These are phyloP conservation scores for Callyntrura sp. DNA, from an alignment of 2,888 invertebrate species.

Conservation along the genomic window DNA sequence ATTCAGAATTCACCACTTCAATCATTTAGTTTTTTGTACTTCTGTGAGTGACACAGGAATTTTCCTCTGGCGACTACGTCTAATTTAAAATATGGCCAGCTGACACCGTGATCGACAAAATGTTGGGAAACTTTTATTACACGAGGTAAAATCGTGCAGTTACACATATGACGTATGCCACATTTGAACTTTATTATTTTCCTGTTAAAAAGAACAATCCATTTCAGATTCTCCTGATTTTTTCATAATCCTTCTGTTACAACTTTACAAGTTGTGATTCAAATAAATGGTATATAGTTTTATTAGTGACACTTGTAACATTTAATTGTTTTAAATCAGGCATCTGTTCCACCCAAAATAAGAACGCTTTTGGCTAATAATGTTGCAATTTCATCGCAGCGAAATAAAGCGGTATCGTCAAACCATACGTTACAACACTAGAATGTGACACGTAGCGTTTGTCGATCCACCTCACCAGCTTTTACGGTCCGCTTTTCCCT, in stretches of 20 bases:
- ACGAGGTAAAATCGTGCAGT: neutral
- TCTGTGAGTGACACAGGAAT: neutral
- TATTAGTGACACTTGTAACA: no score
- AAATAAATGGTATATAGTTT: no score
- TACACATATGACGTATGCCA: neutral
- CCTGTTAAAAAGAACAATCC: neutral
- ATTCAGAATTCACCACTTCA: neutral
- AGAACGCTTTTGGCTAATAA: no score
- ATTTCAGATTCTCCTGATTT: no score
- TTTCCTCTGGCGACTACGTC: neutral
- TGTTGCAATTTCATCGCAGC: no score
- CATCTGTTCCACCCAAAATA: no score
- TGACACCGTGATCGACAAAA: neutral
- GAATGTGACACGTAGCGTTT: no score
- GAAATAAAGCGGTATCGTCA: no score
- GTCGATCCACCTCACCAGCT: no score
- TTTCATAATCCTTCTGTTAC: neutral
- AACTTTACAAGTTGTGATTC: neutral
- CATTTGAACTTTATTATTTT: neutral
- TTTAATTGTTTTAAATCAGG: no score
- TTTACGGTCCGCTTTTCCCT: no score
- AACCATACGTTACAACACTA: no score
- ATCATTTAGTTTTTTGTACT: neutral
- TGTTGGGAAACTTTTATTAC: neutral
- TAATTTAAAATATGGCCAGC: neutral